Evolutionary conservation across 2,797 vertebrate genomes (phyloP).

Genomic region (Anguilla marmorata): DNA sequence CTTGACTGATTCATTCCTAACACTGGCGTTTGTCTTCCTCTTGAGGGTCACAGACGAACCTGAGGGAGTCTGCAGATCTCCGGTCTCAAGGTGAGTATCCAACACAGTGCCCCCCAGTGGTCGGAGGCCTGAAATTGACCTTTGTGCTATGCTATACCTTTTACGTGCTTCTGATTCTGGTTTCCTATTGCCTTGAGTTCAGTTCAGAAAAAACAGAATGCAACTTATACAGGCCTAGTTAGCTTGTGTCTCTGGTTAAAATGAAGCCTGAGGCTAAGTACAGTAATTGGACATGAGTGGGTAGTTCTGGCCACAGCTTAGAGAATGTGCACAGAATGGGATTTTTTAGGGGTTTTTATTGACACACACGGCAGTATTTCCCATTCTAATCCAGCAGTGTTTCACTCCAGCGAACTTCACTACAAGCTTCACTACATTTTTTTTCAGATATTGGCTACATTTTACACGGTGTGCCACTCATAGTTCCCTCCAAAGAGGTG

Average conservation of each 20-base stretch:
- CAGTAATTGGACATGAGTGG: background rate
- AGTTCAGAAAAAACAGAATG: background rate
- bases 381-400: background rate
- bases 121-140: background rate
- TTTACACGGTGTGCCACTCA: background rate
- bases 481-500: background rate
- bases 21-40: slow-evolving; percentile 58
- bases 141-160: background rate
- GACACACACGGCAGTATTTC: background rate
- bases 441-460: background rate
- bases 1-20: slow-evolving; percentile 65
- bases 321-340: background rate
- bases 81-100: slow-evolving; percentile 90
- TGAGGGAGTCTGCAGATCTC: slow-evolving; percentile 98
- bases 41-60: slow-evolving; percentile 95
- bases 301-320: background rate
- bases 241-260: background rate
- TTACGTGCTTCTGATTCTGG: background rate
- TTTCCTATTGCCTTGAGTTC: background rate
- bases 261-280: background rate
- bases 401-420: background rate
- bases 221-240: background rate
- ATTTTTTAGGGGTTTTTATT: background rate
- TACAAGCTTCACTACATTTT: background rate
- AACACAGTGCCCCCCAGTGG: slow-evolving; percentile 56